Evolutionary conservation across 2,797 vertebrate genomes (phyloP).

Genomic region (Forpus xanthops): DNA sequence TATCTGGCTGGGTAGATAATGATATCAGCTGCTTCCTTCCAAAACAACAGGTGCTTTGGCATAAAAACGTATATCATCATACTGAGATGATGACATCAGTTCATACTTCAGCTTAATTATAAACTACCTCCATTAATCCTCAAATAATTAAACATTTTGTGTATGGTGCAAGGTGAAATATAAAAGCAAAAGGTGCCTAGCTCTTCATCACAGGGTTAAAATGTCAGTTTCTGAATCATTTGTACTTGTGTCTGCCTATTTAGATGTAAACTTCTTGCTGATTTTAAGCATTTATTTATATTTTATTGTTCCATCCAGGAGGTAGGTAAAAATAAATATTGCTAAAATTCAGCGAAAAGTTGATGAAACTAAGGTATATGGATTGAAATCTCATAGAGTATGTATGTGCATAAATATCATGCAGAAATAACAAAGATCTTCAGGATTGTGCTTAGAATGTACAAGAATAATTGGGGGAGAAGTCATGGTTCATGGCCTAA

Average conservation of each 20-base stretch:
- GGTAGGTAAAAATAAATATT: background rate
- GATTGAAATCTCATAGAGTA: background rate
- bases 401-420: background rate
- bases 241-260: constrained; percentile 1
- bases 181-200: constrained; percentile 74
- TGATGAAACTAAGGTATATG: background rate
- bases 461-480: constrained; percentile 15
- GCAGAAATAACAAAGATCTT: background rate
- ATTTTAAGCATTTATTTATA: constrained; percentile 2
- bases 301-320: background rate
- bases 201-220: constrained; percentile 68
- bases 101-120: constrained; percentile 98
- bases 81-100: constrained; percentile 99
- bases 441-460: background rate
- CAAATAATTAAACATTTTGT: constrained; percentile 85
- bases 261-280: constrained; percentile 31
- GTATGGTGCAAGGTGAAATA: constrained; percentile 82
- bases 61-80: constrained; percentile 93
- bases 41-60: constrained; percentile 99
- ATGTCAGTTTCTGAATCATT: constrained; percentile 28
- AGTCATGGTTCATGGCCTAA: background rate
- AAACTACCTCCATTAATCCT: constrained; percentile 91
- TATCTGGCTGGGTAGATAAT: constrained; percentile 99
- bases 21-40: constrained; percentile 99
- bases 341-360: background rate